Conservation (phyloP, 2,888 invertebrate species). For the Opisthograptis luteolata region DNA sequence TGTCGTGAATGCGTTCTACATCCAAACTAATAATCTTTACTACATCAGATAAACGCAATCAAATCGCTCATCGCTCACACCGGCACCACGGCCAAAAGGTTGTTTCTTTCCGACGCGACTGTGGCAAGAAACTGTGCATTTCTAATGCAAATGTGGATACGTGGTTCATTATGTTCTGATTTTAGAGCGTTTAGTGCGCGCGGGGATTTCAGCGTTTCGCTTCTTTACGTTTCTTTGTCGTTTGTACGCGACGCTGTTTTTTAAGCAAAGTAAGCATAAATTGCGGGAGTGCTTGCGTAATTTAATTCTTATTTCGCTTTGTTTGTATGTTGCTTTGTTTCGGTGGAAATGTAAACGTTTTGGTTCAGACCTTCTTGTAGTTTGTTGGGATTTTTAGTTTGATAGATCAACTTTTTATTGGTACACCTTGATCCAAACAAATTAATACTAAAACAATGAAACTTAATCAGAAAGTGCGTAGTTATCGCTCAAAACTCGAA, state of each 20-base stretch:
- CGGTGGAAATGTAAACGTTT: conserved; percentile 7
- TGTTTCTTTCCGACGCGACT: conserved; percentile 28
- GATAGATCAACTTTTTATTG: too few relatives aligned
- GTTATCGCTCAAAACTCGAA: too few relatives aligned
- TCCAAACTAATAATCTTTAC: too few relatives aligned
- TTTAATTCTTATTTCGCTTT: conserved; percentile 34
- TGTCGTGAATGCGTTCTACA: too few relatives aligned
- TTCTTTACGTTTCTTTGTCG: conserved; percentile 45
- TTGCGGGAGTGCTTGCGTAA: conserved; percentile 37
- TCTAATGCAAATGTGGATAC: conserved; percentile 66
- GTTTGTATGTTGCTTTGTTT: conserved; percentile 20
- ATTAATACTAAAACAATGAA: too few relatives aligned
- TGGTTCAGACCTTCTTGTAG: too few relatives aligned
- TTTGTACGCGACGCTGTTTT: conserved; percentile 35
- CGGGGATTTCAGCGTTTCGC: conserved; percentile 37
- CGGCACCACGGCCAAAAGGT: conserved; percentile 19
- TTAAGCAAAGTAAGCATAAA: conserved; percentile 37
- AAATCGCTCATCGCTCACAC: conserved; percentile 14
- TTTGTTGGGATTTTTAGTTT: too few relatives aligned
- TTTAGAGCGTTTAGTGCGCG: conserved; percentile 66
- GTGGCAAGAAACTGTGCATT: conserved; percentile 60
- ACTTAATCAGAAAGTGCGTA: too few relatives aligned
- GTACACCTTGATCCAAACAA: too few relatives aligned
- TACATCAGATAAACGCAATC: too few relatives aligned
- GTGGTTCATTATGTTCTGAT: conserved; percentile 75